Base-by-base conservation (phyloP, 1,140 invertebrate species). In the Drosophila novamexicana region DNA sequence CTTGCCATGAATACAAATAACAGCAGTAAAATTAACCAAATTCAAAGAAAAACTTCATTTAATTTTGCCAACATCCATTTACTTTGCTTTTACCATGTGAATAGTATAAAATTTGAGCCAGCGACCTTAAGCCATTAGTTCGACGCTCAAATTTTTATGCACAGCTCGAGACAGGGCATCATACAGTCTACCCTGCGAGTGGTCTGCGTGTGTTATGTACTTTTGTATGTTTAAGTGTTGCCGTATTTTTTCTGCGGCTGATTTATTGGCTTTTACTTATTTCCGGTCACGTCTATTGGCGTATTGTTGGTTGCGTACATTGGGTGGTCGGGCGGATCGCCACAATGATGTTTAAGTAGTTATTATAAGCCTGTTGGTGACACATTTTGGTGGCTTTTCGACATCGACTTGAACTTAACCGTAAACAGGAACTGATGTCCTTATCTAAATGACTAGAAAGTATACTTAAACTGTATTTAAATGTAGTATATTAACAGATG, bases 241-340 rank as follows among this genome's bases (percentile, higher is more conserved):
- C 49, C 37, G 61, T 70, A 76, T 66, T 76, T 86, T 40, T 61
- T 49, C 52, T 64, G 68, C 57, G 50, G 66, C 58, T 86, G 75
- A 88, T 88, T 86, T 86, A 88, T 88, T 86, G 77, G 64, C 78
- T 88, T 86, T 82, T 82, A 70, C 83, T 82, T 85, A 88, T 88
- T 86, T 86, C 83, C 82, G 82, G 82, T 59, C 66, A 22, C 65
- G 64, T 65, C 54, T 66, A 10, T 14, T 36, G 36, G 29, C 32
- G 54, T 39, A 37, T 14, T 71, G 53, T 77, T 61, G 36, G 49
- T 67, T 14, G 22, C n/a, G 7, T 12, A 52, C 40, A 49, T 22
- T 22, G 22, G 22, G 22, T 0, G 22, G 22, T 22, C 22, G 22
- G 22, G 22, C 22, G 2, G 3, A 22, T 22, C 22, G 4, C 4